Base-by-base conservation (phyloP, 2,888 invertebrate genomes). In the Balanococcus diminutus region DNA sequence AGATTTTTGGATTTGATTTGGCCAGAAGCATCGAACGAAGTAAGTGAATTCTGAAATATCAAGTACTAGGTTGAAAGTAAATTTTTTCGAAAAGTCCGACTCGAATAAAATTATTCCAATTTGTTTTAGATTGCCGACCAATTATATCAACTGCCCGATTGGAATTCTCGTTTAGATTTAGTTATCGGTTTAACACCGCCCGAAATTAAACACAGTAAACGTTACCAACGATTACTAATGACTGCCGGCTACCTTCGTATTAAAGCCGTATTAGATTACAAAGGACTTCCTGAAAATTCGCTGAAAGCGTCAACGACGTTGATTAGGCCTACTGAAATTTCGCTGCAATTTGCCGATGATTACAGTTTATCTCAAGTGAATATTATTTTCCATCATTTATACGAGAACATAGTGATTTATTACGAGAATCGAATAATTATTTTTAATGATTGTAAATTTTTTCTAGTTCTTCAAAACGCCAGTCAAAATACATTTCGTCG, bases 301-400 rank as follows among this genome's bases (percentile, higher is more conserved):
- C 89, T 94, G 0, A 91, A 91, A 87, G 91, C 94, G 0, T 91
- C 92, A 0, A 91, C 94, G 2, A 90, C 91, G 1, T 90, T 95
- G 22, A 89, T 95, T 0, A 92, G 94, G 87, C 94, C 95, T 0
- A 92, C 92, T n/a, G 91, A 92, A 31, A 91, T 92, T 0, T 90
- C 92, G 0, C 88, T 92, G n/a, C 89, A 92, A 14, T 90, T 91
- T 1, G 92, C 92, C 82, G 92, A 93, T 39, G 94, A 94, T 89
- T 95, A 95, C 88, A 93, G 93, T 22, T 89, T 95, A 0, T 87
- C 87, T 81, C 89, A 89, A 89, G 90, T 91, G 89, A 88, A 36
- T 28, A 31, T 16, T 67, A 16, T 28, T 28, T 75, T 75, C 14
- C 14, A 28, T 75, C 4, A 16, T n/a, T n/a, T n/a, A n/a, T n/a